A percentile compares a stretch with the other conserved stretches of the same genome.
phyloP scores from a whole-genome alignment of 2,888 invertebrate genomes.

The Drosophila yooni region DNA sequence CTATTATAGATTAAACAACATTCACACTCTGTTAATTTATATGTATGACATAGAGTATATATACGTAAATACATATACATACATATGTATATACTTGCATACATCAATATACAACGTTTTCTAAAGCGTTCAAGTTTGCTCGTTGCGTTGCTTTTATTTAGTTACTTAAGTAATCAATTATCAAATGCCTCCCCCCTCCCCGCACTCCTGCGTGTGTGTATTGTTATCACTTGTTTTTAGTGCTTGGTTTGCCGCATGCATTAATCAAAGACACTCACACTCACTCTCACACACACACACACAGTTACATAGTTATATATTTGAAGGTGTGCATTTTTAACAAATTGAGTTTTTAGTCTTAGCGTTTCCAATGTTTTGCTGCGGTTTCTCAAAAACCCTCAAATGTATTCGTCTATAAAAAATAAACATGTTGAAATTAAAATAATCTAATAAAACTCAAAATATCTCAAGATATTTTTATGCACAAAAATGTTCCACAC shows the following conservation, averaged over 20 bases:
- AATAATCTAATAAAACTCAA: not conserved
- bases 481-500: not conserved
- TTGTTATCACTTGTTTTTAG: constrained; percentile 48
- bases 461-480: not conserved
- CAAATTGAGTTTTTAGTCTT: constrained; percentile 54
- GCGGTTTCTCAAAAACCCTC: not conserved
- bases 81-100: not conserved
- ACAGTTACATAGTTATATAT: constrained; percentile 2
- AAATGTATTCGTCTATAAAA: constrained; percentile 19
- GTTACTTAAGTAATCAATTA: constrained; percentile 36
- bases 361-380: constrained; percentile 32
- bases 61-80: constrained; percentile 1
- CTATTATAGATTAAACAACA: constrained; percentile 22
- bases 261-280: constrained; percentile 28
- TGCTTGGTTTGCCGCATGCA: constrained; percentile 24
- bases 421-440: not conserved
- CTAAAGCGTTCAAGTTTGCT: constrained; percentile 4
- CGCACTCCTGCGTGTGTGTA: not conserved
- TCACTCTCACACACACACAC: not conserved
- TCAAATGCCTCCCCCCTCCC: not conserved
- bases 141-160: constrained; percentile 13
- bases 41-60: constrained; percentile 7
- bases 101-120: constrained; percentile 8
- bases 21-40: constrained; percentile 50
- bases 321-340: constrained; percentile 43